Base-by-base conservation (phyloP, 2,113 vertebrate species). In the Pterophyllum scalare region DNA sequence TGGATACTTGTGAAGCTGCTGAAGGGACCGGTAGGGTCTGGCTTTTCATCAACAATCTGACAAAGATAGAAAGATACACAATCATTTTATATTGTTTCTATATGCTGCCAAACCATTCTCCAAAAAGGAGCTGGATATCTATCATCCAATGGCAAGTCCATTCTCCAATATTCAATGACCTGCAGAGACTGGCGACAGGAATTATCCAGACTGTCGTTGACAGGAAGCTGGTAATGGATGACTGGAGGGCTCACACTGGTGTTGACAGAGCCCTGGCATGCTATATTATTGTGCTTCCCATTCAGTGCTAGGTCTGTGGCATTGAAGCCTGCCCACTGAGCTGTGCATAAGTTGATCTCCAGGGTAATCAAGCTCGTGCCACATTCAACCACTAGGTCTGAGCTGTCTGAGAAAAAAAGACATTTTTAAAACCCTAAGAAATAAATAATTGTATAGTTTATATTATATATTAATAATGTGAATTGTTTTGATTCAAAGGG, bases 261-360 rank as follows among this genome's bases (percentile, higher is more conserved):
- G 85, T 96, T 94, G 0, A 94, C 20, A 8, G 54, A 79, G 49
- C 96, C 96, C 19, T 60, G 46, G 85, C 96, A 97, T 2, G 85
- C 62, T 0, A 38, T 59, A 4, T 57, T 89, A 85, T 92, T 94
- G 81, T 95, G 94, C 19, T 94, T 88, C 26, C 96, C 90, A 8
- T 96, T 96, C 54, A 97, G 81, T 6, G 95, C 95, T 85, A 96
- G 88, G 26, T 81, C 57, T 1, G 54, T 57, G 24, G 81, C 59
- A 59, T 94, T 90, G 64, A 96, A 95, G n/a, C 95, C 94, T 1
- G 96, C 88, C 95, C 95, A 96, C 80, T 90, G 90, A 28, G 93
- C 95, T 0, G 96, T 96, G 87, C 96, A 97, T 60, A 95, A 75
- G 91, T 96, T 96, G 80, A 97, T 88, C 83, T 95, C 90, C 88